Conservation (phyloP, 2,797 vertebrate species). For the Coluber constrictor region DNA sequence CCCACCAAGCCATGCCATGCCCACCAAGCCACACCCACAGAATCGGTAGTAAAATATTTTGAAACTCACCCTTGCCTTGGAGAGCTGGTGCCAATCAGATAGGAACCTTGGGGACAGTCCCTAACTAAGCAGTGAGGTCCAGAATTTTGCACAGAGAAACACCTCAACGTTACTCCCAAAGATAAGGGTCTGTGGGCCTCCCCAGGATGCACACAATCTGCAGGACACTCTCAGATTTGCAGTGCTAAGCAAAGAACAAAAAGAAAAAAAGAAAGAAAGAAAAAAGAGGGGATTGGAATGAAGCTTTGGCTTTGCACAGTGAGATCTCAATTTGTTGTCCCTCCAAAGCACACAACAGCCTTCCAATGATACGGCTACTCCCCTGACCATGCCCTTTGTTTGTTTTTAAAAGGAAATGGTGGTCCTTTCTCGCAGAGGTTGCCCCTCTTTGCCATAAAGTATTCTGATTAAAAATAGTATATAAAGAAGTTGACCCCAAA, state of each 20-base stretch:
- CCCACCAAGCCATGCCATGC: no score
- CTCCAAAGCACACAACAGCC: neutral
- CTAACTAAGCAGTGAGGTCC: neutral
- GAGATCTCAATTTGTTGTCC: neutral
- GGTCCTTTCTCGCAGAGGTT: neutral
- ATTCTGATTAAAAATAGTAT: neutral
- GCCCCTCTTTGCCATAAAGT: neutral
- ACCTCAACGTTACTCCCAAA: neutral
- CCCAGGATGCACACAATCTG: neutral
- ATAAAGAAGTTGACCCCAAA: neutral
- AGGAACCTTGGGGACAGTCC: neutral
- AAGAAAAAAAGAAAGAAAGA: neutral
- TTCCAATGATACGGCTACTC: neutral
- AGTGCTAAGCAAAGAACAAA: neutral
- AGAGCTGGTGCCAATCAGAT: neutral
- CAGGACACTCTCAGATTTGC: neutral
- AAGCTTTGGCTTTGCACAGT: neutral
- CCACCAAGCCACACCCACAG: no score
- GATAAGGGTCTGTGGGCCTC: neutral
- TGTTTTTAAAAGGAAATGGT: neutral
- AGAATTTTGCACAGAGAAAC: neutral
- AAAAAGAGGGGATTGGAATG: no score
- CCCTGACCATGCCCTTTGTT: neutral
- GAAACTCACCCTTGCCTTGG: neutral
- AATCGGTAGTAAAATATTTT: no score